Base-by-base conservation (phyloP, 2,888 invertebrate species). In the Heliconius hortense region DNA sequence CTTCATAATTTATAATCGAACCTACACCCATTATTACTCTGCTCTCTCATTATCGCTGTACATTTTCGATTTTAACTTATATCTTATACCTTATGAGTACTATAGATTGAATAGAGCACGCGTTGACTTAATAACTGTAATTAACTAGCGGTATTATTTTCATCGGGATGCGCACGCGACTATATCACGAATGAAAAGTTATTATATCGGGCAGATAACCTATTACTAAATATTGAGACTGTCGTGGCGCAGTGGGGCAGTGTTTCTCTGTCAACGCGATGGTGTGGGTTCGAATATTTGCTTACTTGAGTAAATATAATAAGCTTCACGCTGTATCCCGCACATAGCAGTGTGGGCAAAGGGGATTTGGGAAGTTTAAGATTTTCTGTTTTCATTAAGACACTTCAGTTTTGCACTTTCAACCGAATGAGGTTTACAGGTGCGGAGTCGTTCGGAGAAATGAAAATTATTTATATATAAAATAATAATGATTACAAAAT, bases 111-210 rank as follows among this genome's bases (percentile, higher is more conserved):
- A 83, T 83, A 82, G 80, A 86, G 88, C 90, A 87, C 90, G 90
- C 89, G 90, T 73, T 71, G 70, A 85, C 78, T 81, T 86, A 87
- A 92, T 91, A 82, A 83, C 85, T 90, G 89, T 90, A 91, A 92
- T 92, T 90, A 91, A 83, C 85, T 84, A 82, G 85, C 80, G 78
- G 83, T 84, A 85, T 84, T 39, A 64, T 64, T 85, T 86, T 83
- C 85, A 85, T 87, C 84, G 83, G 79, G 80, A 77, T 84, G 85
- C 83, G 88, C 90, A 90, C 90, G 90, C 87, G 89, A 80, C 84
- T 81, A 78, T 71, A 24, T 43, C 11, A 60, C 31, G 21, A 60
- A 60, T 60, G 39, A 60, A 60, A 59, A 71, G 18, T 35, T 24
- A 39, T 3, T 8, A 53, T 13, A 18, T 28, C 2, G 62, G 21